Evolutionary conservation across 2,113 vertebrate species (phyloP).

Genomic region (Corydoras maculifer): DNA sequence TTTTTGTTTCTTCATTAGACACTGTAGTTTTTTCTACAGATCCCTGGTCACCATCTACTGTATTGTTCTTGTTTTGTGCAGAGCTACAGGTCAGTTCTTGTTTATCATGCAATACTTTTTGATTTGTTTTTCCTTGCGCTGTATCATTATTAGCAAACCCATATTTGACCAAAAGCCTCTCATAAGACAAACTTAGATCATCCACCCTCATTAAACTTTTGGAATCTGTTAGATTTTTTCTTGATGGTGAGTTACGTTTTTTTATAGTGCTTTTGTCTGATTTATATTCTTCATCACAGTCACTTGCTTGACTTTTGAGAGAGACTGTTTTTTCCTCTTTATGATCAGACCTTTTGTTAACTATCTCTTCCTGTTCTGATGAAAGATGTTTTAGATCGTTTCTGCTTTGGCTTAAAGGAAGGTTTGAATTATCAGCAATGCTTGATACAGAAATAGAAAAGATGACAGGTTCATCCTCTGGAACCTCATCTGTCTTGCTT

Average conservation of each 20-base stretch:
- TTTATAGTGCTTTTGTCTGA: background rate
- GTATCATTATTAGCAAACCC: slow-evolving; percentile 21
- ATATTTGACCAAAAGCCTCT: slow-evolving; percentile 38
- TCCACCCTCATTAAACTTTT: slow-evolving; percentile 15
- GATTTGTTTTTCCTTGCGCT: slow-evolving; percentile 9
- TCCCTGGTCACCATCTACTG: background rate
- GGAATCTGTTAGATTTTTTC: slow-evolving; percentile 18
- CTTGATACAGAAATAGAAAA: slow-evolving; percentile 35
- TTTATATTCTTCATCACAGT: slow-evolving; percentile 21
- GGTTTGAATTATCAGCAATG: slow-evolving; percentile 1
- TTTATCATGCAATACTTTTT: slow-evolving; percentile 3
- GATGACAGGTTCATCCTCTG: slow-evolving; percentile 32
- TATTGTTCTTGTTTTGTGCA: slow-evolving; percentile 1
- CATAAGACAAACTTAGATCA: slow-evolving; percentile 25
- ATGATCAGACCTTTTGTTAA: slow-evolving; percentile 13
- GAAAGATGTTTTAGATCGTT: background rate
- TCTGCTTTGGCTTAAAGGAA: slow-evolving; percentile 2
- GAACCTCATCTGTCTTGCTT: slow-evolving; percentile 21
- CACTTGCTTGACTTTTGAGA: background rate
- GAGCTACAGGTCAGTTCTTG: background rate
- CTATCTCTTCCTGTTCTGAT: background rate
- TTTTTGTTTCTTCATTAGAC: background rate
- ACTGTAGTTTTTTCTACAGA: background rate
- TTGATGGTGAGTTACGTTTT: slow-evolving; percentile 9
- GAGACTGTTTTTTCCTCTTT: slow-evolving; percentile 10